A percentile compares a stretch with the other conserved stretches of the same genome.
Conservation (phyloP, 2,888 invertebrate genomes). For the Ametastegia equiseti region DNA sequence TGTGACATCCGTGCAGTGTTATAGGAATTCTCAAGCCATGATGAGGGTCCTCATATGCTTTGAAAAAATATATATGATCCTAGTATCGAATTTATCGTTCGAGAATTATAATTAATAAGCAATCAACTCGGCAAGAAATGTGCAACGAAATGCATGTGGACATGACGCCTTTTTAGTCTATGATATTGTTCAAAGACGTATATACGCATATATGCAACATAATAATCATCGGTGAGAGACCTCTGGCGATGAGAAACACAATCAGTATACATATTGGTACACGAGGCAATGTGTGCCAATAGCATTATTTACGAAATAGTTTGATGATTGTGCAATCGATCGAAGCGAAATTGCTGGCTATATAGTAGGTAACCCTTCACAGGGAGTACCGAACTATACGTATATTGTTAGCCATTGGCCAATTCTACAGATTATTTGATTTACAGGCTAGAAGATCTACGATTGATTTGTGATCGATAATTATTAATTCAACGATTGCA, state of each 20-base stretch:
- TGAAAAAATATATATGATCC: not conserved
- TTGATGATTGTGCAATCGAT: constrained; percentile 7
- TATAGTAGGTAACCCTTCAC: not conserved
- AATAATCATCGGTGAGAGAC: not conserved
- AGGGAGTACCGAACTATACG: not conserved
- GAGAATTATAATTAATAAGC: not conserved
- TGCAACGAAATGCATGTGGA: not conserved
- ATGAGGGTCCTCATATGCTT: not conserved
- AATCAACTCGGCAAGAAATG: not conserved
- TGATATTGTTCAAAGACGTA: not conserved
- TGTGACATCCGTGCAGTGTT: not conserved
- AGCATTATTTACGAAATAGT: constrained; percentile 15
- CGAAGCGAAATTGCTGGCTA: not conserved
- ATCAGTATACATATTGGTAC: no score
- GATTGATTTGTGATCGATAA: not conserved
- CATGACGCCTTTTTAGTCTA: not conserved
- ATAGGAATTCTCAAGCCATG: not conserved
- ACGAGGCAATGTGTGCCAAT: not conserved
- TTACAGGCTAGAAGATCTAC: not conserved
- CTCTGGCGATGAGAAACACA: not conserved
- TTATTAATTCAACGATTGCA: not conserved
- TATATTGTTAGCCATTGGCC: not conserved
- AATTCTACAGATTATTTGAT: not conserved
- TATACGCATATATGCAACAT: not conserved
- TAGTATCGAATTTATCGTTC: not conserved